Evolutionary conservation across 2,888 invertebrate genomes (phyloP), one percentile per base, ranked within the genome.

Genomic region (Drosophila robusta): DNA sequence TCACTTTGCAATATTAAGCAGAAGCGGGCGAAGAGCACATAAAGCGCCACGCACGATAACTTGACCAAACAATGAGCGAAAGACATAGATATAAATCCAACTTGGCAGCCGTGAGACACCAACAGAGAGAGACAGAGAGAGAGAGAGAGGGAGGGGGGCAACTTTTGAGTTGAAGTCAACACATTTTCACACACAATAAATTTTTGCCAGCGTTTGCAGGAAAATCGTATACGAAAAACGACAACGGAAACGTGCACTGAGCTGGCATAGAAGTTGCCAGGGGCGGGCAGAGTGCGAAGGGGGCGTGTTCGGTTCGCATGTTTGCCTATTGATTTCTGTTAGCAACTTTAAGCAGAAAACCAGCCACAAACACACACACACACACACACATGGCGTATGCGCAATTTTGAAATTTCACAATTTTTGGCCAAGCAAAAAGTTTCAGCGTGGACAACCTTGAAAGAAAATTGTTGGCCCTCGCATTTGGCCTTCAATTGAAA

Each of bases 111-210:
- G 44, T 47, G 42, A 57, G 45, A 63, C 55, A 45, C 24, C 9
- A 32, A 32, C 18, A 45, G 47, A 49, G 29, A 39, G 11, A 24
- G 7, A 34, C 3, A 45, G 32, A 14, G 22, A 4, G 29, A 46
- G 38, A 47, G 32, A 51, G 46, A 41, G 32, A 0, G 1, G 4
- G 50, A 4, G 26, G 50, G 45, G 41, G 42, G 58, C 45, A 24
- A 86, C 80, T 84, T 87, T 89, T 84, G 84, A 88, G 87, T 80
- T 78, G 87, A 87, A 88, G 81, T 83, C 84, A 89, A 84, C 84
- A 76, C 87, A 85, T 89, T 89, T 85, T 87, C 84, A 85, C 84
- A 85, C 84, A 84, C 89, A 85, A 85, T 85, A 89, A 85, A 89
- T 84, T 88, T 88, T 86, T 84, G 84, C 80, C 51, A 76, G 67